These are phyloP conservation scores for Rhincodon typus DNA, from an alignment of 2,797 vertebrate genomes.

Conservation along the genomic window DNA sequence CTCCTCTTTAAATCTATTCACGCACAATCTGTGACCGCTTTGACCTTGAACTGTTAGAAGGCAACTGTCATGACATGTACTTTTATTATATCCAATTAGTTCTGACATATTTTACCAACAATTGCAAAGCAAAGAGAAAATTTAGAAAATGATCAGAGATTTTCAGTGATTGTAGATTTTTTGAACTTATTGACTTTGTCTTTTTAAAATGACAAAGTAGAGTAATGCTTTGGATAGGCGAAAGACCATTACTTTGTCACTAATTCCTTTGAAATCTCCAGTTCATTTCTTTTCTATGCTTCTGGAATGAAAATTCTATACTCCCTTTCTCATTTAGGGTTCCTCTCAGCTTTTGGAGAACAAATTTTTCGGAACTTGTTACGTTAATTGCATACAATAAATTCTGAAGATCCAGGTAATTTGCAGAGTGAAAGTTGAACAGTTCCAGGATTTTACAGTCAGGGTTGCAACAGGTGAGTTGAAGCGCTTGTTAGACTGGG, in stretches of 20 bases:
- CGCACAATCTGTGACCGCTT: not conserved
- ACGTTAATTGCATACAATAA: not conserved
- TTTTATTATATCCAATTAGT: conserved; percentile 1
- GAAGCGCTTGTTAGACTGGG: not conserved
- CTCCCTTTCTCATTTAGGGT: not conserved
- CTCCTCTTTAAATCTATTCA: conserved; percentile 2
- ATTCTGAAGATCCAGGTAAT: not conserved
- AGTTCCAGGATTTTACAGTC: not conserved
- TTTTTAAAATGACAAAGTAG: not conserved
- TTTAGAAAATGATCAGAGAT: not conserved
- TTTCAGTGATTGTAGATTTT: not conserved
- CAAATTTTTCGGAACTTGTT: not conserved
- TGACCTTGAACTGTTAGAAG: not conserved
- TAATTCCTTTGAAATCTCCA: not conserved
- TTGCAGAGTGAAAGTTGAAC: not conserved
- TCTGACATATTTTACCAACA: not conserved
- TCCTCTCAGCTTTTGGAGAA: not conserved
- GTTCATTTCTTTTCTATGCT: not conserved
- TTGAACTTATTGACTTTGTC: not conserved
- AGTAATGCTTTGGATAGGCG: not conserved
- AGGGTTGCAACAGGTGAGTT: not conserved
- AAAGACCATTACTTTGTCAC: not conserved
- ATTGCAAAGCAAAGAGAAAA: not conserved
- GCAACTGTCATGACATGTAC: not conserved
- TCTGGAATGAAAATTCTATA: not conserved